Evolutionary conservation across 2,113 vertebrate genomes (phyloP).

Genomic region (Sakesphorus luctuosus): DNA sequence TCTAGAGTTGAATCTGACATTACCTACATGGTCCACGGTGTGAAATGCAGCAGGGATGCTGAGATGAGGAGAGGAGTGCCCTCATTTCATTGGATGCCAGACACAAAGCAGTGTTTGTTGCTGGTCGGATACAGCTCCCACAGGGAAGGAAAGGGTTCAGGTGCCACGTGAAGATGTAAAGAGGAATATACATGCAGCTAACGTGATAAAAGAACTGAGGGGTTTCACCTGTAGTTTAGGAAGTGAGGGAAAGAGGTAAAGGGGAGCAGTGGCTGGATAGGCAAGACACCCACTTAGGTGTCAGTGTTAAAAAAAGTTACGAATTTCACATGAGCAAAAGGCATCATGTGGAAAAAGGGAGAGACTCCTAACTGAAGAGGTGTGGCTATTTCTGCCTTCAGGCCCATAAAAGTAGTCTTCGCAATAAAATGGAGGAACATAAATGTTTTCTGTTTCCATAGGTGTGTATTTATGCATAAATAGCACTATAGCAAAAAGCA

Average conservation of each 20-base stretch:
- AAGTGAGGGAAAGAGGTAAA: neutral
- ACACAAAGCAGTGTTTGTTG: neutral
- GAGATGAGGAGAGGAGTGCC: neutral
- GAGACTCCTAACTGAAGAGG: neutral
- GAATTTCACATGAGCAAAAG: neutral
- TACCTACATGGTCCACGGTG: fast-evolving
- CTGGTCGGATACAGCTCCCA: neutral
- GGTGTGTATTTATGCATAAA: neutral
- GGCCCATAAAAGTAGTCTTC: neutral
- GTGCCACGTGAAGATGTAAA: neutral
- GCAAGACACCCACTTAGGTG: neutral
- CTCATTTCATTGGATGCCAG: neutral
- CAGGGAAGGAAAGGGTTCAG: neutral
- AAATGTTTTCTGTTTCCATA: neutral
- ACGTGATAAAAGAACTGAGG: neutral
- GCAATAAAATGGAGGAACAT: neutral
- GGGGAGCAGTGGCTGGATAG: neutral
- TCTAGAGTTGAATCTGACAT: neutral
- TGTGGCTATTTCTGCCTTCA: neutral
- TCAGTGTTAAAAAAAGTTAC: neutral
- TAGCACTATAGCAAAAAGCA: neutral
- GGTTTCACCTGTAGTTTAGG: neutral
- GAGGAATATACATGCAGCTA: neutral
- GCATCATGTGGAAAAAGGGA: neutral
- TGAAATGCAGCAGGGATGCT: neutral